These are phyloP conservation scores for Sycophaga agraensis DNA, from an alignment of 1,140 invertebrate genomes.

Conservation along the genomic window DNA sequence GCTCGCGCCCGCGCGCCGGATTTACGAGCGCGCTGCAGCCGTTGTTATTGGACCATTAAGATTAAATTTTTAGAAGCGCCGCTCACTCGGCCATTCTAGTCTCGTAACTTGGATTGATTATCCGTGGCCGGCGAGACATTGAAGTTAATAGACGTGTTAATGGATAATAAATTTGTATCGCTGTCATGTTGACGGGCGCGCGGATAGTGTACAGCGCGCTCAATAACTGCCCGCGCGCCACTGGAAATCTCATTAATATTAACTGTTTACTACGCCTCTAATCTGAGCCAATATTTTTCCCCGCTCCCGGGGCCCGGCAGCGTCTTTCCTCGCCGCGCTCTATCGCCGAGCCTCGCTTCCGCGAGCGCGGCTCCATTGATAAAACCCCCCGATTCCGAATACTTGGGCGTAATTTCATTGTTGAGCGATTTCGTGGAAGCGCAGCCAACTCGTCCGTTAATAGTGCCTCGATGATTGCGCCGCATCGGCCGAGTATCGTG, in stretches of 20 bases:
- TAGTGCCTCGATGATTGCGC: constrained; percentile 1
- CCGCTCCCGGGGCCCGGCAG: no score
- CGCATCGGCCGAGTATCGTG: no score
- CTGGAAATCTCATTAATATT: constrained; percentile 49
- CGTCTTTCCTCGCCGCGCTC: no score
- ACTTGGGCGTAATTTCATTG: neutral
- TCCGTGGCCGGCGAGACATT: constrained; percentile 34
- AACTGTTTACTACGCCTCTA: constrained; percentile 42
- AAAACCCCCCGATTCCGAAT: neutral
- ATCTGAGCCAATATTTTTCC: constrained; percentile 32
- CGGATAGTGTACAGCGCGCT: neutral
- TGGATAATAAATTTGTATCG: constrained; percentile 54
- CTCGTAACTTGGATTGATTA: constrained; percentile 23
- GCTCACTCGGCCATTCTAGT: neutral
- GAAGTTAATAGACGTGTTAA: constrained; percentile 52
- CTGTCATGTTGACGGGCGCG: constrained; percentile 25
- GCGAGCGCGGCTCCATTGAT: no score
- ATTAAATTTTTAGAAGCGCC: constrained; percentile 20
- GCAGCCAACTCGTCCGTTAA: neutral
- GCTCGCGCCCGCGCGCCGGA: no score
- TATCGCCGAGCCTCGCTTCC: no score
- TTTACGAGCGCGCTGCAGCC: no score
- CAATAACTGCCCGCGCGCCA: constrained; percentile 34
- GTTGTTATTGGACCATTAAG: constrained; percentile 14
- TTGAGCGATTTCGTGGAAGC: constrained; percentile 6